A percentile compares a stretch with the other conserved stretches of the same genome.
phyloP scores from a whole-genome alignment of 2,113 vertebrate genomes.

The Sebastes schlegelii region DNA sequence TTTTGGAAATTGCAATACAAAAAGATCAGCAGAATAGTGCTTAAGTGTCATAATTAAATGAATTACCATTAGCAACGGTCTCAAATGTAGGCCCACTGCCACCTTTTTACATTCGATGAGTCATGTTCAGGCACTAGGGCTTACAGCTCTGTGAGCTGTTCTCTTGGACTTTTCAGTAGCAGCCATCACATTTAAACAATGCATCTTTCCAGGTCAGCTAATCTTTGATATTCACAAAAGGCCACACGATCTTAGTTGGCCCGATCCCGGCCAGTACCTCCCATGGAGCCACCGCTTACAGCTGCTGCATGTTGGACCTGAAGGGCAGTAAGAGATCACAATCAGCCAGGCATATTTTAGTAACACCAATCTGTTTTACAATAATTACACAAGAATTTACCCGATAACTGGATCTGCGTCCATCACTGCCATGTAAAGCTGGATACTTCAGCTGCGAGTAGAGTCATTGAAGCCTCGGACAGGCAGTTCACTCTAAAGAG shows the following conservation, averaged over 20 bases:
- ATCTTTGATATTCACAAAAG: not conserved
- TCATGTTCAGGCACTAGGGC: not conserved
- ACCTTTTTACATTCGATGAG: too few relatives aligned
- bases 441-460: not conserved
- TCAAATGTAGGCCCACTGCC: too few relatives aligned
- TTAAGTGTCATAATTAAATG: not conserved
- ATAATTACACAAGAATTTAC: not conserved
- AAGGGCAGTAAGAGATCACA: rapidly evolving
- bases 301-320: slow-evolving; percentile 32
- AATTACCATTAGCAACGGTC: not conserved
- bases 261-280: slow-evolving; percentile 2
- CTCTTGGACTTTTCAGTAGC: not conserved
- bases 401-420: slow-evolving; percentile 5
- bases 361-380: not conserved
- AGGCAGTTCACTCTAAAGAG: slow-evolving; percentile 68
- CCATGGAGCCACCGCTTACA: slow-evolving; percentile 11
- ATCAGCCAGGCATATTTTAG: not conserved
- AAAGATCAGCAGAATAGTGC: not conserved
- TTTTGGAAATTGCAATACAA: slow-evolving; percentile 6
- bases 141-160: not conserved
- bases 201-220: not conserved
- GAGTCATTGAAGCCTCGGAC: slow-evolving; percentile 29
- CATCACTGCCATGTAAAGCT: not conserved
- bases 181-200: not conserved
- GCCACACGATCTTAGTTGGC: not conserved